A percentile compares a stretch with the other conserved stretches of the same genome.
phyloP scores from a whole-genome alignment of 2,113 vertebrate species.

The Tamias sibiricus region DNA sequence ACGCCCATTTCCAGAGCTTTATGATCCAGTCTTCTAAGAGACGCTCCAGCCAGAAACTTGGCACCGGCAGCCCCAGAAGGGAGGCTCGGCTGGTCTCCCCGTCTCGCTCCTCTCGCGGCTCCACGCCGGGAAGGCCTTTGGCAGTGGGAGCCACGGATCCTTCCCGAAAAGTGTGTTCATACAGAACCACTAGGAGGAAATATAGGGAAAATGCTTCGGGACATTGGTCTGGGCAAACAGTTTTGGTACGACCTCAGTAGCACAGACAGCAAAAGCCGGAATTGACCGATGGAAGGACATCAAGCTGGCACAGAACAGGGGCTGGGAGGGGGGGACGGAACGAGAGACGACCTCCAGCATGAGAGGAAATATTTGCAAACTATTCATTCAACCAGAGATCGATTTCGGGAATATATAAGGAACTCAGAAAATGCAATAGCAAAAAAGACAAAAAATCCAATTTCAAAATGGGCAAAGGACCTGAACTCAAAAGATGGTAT shows the following conservation, averaged over 20 bases:
- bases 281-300: background rate
- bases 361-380: background rate
- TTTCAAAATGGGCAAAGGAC: background rate
- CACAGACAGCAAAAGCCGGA: background rate
- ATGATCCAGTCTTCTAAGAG: constrained; percentile 84
- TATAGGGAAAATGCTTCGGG: background rate
- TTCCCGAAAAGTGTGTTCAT: background rate
- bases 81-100: constrained; percentile 33
- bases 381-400: background rate
- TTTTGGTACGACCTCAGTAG: background rate
- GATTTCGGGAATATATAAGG: background rate
- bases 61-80: constrained; percentile 63
- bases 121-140: background rate
- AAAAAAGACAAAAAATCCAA: background rate
- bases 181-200: background rate
- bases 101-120: background rate
- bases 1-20: constrained; percentile 84
- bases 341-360: background rate
- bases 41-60: constrained; percentile 77
- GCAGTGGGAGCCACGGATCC: background rate
- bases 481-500: background rate
- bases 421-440: background rate
- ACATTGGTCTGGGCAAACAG: background rate
- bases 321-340: background rate
- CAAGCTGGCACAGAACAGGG: too few relatives aligned